Conservation (phyloP, 1,140 invertebrate genomes). For the Papilio aristodemus region DNA sequence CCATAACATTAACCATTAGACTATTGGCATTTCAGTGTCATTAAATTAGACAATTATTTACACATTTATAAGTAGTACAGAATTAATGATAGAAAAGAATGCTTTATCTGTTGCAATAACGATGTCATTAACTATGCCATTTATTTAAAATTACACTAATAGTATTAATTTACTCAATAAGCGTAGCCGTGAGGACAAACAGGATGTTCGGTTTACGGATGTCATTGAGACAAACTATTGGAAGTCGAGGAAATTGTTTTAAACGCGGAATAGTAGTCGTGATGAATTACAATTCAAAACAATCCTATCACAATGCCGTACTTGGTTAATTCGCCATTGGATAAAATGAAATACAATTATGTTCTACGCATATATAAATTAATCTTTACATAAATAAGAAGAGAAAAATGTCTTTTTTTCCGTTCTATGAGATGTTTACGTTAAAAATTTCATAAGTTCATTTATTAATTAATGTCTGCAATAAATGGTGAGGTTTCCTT, state of each 20-base stretch:
- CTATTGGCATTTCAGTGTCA: too few relatives aligned
- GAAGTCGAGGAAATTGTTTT: slow-evolving; percentile 2
- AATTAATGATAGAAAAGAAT: too few relatives aligned
- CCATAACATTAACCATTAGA: too few relatives aligned
- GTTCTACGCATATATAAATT: neutral
- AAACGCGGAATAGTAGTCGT: neutral
- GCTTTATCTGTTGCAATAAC: too few relatives aligned
- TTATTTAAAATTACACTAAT: neutral
- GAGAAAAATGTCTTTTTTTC: too few relatives aligned
- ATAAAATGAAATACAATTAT: neutral
- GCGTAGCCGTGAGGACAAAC: neutral
- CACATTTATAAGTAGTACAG: too few relatives aligned
- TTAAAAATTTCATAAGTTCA: too few relatives aligned
- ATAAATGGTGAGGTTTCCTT: neutral
- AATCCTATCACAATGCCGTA: slow-evolving; percentile 5
- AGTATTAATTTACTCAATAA: too few relatives aligned
- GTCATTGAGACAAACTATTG: neutral
- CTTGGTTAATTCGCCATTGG: neutral
- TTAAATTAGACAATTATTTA: too few relatives aligned
- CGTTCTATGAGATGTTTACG: too few relatives aligned
- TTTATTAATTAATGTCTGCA: neutral
- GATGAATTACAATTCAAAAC: neutral
- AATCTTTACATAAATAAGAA: too few relatives aligned
- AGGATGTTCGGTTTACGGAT: slow-evolving; percentile 1
- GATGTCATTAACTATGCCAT: neutral